Evolutionary conservation across 2,113 vertebrate genomes (phyloP), one percentile per base, ranked within the genome.

Genomic region (Origma solitaria): DNA sequence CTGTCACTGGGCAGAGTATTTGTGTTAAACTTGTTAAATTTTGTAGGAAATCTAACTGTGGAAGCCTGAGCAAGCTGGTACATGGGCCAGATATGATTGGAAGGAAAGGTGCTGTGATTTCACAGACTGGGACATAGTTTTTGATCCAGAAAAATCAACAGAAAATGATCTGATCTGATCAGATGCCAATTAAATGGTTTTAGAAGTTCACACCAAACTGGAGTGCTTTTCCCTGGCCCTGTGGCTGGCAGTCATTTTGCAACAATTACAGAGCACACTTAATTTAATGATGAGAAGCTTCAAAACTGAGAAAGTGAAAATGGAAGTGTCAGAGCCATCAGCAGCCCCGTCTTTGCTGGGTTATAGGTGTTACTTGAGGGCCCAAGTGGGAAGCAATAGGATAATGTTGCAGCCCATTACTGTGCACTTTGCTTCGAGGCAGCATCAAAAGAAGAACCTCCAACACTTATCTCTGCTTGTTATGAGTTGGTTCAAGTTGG

Each of bases 301-400:
- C 94, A 83, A 82, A 96, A 94, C 90, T 50, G 92, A 82, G 83
- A 68, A 95, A 61, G 95, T 97, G 96, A 95, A 97, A 98, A 97
- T 97, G 82, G 91, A 97, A 96, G 86, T 97, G 97, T 98, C 97
- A 97, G 75, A 97, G 92, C 94, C 93, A 72, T 97, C 86, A 83
- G 93, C 95, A 94, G 71, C 14, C 54, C 76, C 64, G 3, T 80
- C 91, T 76, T 57, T 71, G 71, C 64, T 31, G 45, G 65, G 53
- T 38, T 92, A 21, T 9, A 30, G 78, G 51, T 68, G 66, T 86
- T 80, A 45, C 40, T 86, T 5, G 61, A 70, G 62, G 6, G n/a
- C 47, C 25, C 14, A 11, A 65, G 25, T 53, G 95, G 68, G 95
- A 95, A 92, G 92, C 92, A 87, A 20, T 64, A 62, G 81, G 93